Conservation (phyloP, 2,888 invertebrate genomes). For the Prenolepis imparis region DNA sequence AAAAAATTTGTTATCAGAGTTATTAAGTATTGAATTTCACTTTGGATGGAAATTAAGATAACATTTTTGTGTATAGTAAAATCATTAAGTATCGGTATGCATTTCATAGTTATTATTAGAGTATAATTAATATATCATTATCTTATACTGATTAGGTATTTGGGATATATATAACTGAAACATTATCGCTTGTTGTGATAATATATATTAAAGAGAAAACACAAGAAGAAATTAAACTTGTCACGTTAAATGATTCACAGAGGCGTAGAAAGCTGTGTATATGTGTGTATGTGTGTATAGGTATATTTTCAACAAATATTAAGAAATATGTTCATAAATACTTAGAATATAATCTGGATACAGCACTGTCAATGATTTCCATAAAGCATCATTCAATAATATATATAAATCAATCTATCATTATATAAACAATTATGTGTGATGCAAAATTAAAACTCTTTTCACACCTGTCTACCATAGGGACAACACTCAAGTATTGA, state of each 20-base stretch:
- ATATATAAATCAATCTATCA: not conserved
- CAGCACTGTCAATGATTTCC: not conserved
- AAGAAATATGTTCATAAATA: constrained; percentile 7
- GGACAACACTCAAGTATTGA: constrained; percentile 85
- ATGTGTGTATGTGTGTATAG: not conserved
- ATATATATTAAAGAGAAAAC: not conserved
- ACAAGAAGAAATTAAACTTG: not conserved
- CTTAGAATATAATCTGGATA: constrained; percentile 6
- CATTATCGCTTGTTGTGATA: not conserved
- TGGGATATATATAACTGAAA: not conserved
- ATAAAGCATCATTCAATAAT: constrained; percentile 15
- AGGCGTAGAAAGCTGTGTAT: not conserved
- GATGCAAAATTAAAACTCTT: constrained; percentile 68
- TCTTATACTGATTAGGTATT: not conserved
- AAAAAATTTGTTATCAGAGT: not conserved
- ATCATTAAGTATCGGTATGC: not conserved
- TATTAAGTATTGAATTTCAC: not conserved
- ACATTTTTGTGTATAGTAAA: not conserved
- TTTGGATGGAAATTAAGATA: not conserved
- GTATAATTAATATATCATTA: too few species aligned
- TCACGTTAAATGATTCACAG: not conserved
- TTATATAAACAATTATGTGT: not conserved
- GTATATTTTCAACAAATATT: not conserved
- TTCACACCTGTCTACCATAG: constrained; percentile 78
- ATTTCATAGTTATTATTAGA: constrained; percentile 6